Conservation (phyloP, 2,113 vertebrate genomes). For the Glaucomys volans region DNA sequence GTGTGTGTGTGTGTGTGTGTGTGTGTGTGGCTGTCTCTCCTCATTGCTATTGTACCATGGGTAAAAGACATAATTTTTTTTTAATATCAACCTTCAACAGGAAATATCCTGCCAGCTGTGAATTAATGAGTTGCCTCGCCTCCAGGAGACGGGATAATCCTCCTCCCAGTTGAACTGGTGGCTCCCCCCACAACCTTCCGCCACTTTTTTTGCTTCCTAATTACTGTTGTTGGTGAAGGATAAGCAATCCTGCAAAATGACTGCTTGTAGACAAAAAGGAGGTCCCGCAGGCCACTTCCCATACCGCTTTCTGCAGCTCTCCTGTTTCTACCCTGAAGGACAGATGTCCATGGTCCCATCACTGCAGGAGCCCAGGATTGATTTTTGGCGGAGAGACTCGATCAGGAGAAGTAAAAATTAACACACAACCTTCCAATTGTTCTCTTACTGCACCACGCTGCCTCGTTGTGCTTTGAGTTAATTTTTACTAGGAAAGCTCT, state of each 20-base stretch:
- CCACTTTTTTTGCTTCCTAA: background rate
- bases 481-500: conserved; percentile 38
- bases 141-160: background rate
- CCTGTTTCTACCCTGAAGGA: background rate
- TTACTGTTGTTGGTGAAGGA: background rate
- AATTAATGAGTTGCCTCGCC: conserved; percentile 22
- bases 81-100: background rate
- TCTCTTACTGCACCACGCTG: background rate
- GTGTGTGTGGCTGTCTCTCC: background rate
- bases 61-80: background rate
- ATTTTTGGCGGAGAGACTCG: background rate
- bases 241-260: background rate
- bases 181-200: background rate
- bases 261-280: background rate
- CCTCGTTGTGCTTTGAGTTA: background rate
- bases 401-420: accelerated
- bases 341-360: background rate
- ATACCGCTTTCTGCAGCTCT: background rate
- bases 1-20: too few species aligned
- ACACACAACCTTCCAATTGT: background rate
- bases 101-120: conserved; percentile 31
- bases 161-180: background rate
- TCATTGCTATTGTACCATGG: background rate
- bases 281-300: background rate
- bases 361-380: background rate